Evolutionary conservation across 2,797 vertebrate genomes (phyloP).

Genomic region (Trachurus trachurus): DNA sequence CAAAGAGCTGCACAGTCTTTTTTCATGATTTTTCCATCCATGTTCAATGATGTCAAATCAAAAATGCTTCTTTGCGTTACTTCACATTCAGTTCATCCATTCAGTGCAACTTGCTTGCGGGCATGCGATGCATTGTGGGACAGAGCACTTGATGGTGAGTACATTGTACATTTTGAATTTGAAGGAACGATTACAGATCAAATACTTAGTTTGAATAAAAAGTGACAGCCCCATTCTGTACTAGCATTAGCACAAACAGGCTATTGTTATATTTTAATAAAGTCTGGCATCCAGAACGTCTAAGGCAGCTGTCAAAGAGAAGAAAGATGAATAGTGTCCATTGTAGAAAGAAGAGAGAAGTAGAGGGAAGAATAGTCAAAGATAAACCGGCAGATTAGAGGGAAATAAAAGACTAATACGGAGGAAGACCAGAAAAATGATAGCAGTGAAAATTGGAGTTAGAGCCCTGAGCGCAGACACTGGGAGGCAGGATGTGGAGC

Average conservation of each 20-base stretch:
- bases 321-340: constrained; percentile 42
- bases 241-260: background rate
- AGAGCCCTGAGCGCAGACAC: constrained; percentile 45
- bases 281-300: background rate
- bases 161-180: background rate
- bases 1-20: background rate
- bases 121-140: background rate
- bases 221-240: background rate
- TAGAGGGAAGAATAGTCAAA: constrained; percentile 26
- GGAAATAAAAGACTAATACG: constrained; percentile 31
- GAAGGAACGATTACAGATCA: background rate
- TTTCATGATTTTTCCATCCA: background rate
- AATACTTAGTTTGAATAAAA: background rate
- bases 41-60: background rate
- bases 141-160: background rate
- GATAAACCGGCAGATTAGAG: constrained; percentile 48
- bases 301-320: constrained; percentile 29
- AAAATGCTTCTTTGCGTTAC: background rate
- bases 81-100: background rate
- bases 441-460: constrained; percentile 50
- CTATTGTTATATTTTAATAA: background rate
- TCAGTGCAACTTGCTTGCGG: background rate
- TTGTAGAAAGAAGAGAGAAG: constrained; percentile 16
- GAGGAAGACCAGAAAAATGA: constrained; percentile 61
- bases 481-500: constrained; percentile 50